Evolutionary conservation across 1,140 invertebrate genomes (phyloP).

Genomic region (Hesperophylax magnus): DNA sequence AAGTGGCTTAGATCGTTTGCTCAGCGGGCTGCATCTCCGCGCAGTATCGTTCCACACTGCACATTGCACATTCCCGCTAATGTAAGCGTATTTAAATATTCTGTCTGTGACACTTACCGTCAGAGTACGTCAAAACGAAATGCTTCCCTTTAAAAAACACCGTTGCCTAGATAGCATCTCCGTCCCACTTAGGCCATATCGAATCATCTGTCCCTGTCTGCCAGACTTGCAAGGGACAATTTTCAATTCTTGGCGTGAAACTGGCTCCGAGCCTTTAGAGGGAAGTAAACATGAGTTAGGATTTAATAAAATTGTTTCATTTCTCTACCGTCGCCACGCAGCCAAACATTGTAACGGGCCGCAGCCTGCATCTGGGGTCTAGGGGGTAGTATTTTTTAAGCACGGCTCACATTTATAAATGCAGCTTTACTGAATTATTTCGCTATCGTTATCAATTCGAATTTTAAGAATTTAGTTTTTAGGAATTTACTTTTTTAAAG

Average conservation of each 20-base stretch:
- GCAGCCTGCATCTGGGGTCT: no score
- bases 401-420: no score
- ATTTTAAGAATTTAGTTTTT: no score
- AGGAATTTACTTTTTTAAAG: no score
- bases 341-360: background rate
- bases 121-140: slow-evolving; percentile 51
- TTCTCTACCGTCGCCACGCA: slow-evolving; percentile 19
- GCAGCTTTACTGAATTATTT: no score
- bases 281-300: slow-evolving; percentile 49
- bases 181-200: background rate
- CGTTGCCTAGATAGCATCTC: background rate
- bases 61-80: slow-evolving; percentile 17
- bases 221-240: background rate
- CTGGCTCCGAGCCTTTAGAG: slow-evolving; percentile 46
- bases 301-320: slow-evolving; percentile 55
- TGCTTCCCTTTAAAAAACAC: slow-evolving; percentile 44
- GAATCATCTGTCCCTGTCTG: background rate
- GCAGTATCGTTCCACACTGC: no score
- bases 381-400: no score
- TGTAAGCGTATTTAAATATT: slow-evolving; percentile 53
- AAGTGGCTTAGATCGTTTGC: background rate
- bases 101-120: slow-evolving; percentile 52
- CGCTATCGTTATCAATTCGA: no score
- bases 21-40: background rate
- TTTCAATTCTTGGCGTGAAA: slow-evolving; percentile 52